A percentile compares a stretch with the other conserved stretches of the same genome.
Evolutionary conservation across 1,140 invertebrate genomes (phyloP).

Genomic region (Epicauta chinensis): DNA sequence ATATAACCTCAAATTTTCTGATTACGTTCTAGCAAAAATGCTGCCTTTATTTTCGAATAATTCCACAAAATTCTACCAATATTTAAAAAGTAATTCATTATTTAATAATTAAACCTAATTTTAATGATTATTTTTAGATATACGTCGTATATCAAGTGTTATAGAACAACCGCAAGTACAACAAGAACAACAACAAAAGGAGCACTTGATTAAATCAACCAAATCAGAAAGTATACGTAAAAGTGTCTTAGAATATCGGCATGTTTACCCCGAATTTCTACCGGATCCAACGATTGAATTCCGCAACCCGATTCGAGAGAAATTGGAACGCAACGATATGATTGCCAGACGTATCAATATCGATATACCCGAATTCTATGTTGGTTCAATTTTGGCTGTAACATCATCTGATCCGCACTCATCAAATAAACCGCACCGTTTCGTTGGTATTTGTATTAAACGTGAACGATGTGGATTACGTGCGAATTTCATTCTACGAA

Average conservation of each 20-base stretch:
- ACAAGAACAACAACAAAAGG: too few relatives aligned
- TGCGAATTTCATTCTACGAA: slow-evolving; percentile 81
- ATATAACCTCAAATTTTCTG: too few relatives aligned
- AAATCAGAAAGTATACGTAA: slow-evolving; percentile 20
- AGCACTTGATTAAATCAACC: too few relatives aligned
- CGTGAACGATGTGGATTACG: slow-evolving; percentile 72
- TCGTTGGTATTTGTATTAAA: slow-evolving; percentile 96
- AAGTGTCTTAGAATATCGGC: slow-evolving; percentile 52
- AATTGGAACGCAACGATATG: slow-evolving; percentile 91
- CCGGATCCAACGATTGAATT: slow-evolving; percentile 74
- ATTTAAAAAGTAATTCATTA: neutral
- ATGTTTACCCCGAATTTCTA: slow-evolving; percentile 91
- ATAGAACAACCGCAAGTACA: too few relatives aligned
- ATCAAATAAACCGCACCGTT: slow-evolving; percentile 76
- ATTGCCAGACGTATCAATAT: slow-evolving; percentile 72
- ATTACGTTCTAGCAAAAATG: too few relatives aligned
- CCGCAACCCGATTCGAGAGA: slow-evolving; percentile 78
- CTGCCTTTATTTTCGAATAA: neutral
- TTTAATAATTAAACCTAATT: neutral
- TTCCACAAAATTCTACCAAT: neutral
- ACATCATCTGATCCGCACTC: slow-evolving; percentile 85
- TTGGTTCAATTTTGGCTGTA: slow-evolving; percentile 88
- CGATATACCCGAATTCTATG: slow-evolving; percentile 96
- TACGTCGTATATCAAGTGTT: too few relatives aligned
- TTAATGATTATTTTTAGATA: too few relatives aligned